These are phyloP conservation scores for Loris lydekkerianus DNA, from an alignment of 2,797 vertebrate species.

Conservation along the genomic window DNA sequence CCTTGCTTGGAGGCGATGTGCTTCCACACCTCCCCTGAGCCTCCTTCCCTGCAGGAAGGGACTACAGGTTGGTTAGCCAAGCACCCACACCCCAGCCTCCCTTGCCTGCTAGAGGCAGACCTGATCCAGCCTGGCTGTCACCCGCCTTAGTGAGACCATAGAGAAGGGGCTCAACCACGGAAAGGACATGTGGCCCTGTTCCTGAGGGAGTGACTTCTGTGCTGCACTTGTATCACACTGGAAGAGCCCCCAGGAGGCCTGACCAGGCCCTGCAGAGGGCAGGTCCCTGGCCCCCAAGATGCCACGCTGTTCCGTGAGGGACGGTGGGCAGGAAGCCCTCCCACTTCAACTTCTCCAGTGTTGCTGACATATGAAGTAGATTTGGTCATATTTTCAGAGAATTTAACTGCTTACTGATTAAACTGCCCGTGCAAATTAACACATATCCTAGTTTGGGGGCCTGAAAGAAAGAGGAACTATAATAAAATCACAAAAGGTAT, in stretches of 20 bases:
- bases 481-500: not conserved
- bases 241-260: not conserved
- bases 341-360: not conserved
- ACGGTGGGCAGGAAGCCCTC: not conserved
- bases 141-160: not conserved
- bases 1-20: not conserved
- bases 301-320: not conserved
- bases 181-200: not conserved
- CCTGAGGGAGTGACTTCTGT: not conserved
- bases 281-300: not conserved
- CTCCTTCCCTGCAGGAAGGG: not conserved
- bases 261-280: not conserved
- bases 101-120: not conserved
- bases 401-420: constrained; percentile 13
- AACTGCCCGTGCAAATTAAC: constrained; percentile 20
- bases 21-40: not conserved
- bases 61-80: not conserved
- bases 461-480: not conserved
- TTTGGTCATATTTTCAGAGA: constrained; percentile 30
- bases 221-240: not conserved
- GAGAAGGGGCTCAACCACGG: not conserved
- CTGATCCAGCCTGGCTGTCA: not conserved
- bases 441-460: constrained; percentile 1
- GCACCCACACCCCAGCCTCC: accelerated
- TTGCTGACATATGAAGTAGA: not conserved